Base-by-base conservation (phyloP, 2,888 invertebrate species). In the Drosophila subsilvestris region DNA sequence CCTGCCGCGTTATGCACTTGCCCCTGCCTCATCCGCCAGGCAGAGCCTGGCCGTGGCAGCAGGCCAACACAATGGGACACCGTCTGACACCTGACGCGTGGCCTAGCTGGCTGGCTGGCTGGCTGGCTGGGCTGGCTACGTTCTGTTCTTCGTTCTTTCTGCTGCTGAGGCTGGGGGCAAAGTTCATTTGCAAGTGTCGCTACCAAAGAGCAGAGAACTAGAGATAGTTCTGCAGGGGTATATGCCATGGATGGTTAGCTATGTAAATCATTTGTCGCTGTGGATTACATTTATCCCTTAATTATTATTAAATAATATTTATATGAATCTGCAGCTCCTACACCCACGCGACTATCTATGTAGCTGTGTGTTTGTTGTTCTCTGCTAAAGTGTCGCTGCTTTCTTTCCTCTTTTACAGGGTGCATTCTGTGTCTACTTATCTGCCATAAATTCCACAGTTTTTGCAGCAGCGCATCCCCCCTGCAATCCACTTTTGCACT, bases 401-500 rank as follows among this genome's bases (percentile, higher is more conserved):
- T 25, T 6, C 3, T 5, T 32, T 32, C 69, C 74, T 70, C 74
- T 65, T 62, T 27, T 68, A 51, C 37, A 58, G 32, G 29, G 59
- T 54, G 50, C 22, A 2, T 0, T 10, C 4, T 0, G 10, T 29
- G 18, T 43, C 45, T 22, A 29, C 18, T 32, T 20, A 18, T 20
- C 6, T 9, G 3, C 10, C 6, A 43, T 8, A 32, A 12, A 3
- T 45, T 27, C n/a, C 9, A 29, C 18, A 48, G 63, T 63, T 65
- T 54, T 53, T n/a, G 14, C 22, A 43, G 45, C 25, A n/a, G n/a
- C 12, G 44, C 59, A 62, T 43, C 57, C 63, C 67, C 47, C 70
- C 72, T 76, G 80, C 87, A 86, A 85, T 86, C 82, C 79, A 85
- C 85, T 86, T 87, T 85, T 86, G 85, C 85, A 85, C 85, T 86